Conservation (phyloP, 2,113 vertebrate species). For the Nycticryphes semicollaris region DNA sequence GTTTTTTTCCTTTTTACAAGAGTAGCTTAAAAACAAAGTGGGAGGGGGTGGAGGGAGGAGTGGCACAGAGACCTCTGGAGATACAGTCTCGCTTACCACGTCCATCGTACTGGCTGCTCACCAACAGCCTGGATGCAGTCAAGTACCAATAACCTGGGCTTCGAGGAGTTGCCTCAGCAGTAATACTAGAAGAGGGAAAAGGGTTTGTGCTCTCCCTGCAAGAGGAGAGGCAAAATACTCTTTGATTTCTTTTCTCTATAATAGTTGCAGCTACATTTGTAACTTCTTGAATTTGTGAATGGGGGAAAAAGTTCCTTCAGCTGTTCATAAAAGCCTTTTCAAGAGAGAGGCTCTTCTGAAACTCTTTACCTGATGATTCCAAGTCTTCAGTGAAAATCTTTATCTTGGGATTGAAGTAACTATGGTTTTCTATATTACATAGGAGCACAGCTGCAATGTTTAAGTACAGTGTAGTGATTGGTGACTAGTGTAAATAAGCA, state of each 20-base stretch:
- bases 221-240: not conserved
- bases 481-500: not conserved
- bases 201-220: not conserved
- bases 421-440: rapidly evolving
- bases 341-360: not conserved
- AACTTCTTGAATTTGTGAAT: not conserved
- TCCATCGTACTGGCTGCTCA: rapidly evolving
- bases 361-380: not conserved
- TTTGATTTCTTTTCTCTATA: not conserved
- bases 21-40: not conserved
- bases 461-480: not conserved
- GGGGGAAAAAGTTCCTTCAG: not conserved
- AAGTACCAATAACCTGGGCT: not conserved
- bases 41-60: no score
- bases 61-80: not conserved
- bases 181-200: not conserved
- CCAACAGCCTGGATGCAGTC: not conserved
- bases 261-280: not conserved
- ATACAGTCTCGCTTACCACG: not conserved
- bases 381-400: not conserved
- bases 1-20: not conserved
- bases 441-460: not conserved
- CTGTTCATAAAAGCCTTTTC: not conserved
- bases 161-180: not conserved
- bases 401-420: not conserved